These are phyloP conservation scores for Aphelocoma californica DNA, from an alignment of 2,797 vertebrate genomes.

Conservation along the genomic window DNA sequence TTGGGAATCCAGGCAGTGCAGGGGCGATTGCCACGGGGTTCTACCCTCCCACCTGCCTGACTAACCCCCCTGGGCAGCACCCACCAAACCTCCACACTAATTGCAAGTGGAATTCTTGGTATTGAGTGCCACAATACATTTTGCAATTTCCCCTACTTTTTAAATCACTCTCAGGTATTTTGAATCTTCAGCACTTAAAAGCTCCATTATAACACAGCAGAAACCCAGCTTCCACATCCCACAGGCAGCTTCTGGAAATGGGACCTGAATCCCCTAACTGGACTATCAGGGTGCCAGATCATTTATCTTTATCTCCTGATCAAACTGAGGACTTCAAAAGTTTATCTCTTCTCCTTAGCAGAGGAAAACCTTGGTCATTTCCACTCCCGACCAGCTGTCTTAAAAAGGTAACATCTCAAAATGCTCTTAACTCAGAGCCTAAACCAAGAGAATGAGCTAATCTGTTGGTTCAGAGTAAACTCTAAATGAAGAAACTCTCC, in stretches of 20 bases:
- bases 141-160: background rate
- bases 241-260: conserved; percentile 17
- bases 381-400: background rate
- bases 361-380: background rate
- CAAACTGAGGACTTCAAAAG: conserved; percentile 28
- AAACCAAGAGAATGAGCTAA: background rate
- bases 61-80: background rate
- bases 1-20: background rate
- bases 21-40: accelerated
- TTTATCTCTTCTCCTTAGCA: background rate
- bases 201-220: background rate
- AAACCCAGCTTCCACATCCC: background rate
- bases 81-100: background rate
- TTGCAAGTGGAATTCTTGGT: background rate
- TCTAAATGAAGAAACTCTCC: background rate
- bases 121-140: accelerated
- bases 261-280: background rate
- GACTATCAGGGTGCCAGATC: background rate
- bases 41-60: too few species aligned
- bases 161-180: background rate
- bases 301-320: background rate
- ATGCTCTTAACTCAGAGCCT: background rate
- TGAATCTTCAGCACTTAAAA: background rate
- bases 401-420: background rate
- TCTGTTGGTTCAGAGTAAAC: background rate